These are phyloP conservation scores for Lasioglossum lativentre DNA, from an alignment of 2,888 invertebrate species.

Conservation along the genomic window DNA sequence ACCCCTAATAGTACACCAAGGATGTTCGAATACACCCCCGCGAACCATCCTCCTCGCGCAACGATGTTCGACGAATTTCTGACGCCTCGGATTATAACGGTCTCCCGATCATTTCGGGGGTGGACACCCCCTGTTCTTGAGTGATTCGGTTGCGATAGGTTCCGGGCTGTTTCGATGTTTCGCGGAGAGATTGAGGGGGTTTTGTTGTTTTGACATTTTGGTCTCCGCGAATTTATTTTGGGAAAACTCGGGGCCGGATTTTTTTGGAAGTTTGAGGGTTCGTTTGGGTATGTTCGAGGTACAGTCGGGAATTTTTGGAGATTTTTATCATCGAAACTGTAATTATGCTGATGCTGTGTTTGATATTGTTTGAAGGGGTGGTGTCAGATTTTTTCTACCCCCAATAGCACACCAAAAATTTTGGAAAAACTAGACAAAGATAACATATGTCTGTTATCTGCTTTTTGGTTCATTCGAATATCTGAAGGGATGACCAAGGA, in stretches of 20 bases:
- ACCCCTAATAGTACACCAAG: background rate
- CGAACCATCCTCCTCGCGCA: background rate
- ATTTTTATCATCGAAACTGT: background rate
- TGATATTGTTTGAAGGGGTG: too few species aligned
- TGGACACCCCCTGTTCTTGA: background rate
- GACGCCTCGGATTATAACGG: slow-evolving; percentile 42
- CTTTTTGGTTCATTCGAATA: background rate
- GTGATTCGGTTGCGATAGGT: background rate
- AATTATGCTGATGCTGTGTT: background rate
- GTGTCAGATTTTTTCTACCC: background rate
- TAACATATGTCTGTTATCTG: background rate
- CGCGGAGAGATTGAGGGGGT: too few species aligned
- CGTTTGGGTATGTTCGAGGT: background rate
- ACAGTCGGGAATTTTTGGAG: background rate
- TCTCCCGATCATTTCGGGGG: background rate
- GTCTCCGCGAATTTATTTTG: background rate
- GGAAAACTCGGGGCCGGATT: background rate
- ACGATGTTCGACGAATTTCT: slow-evolving; percentile 37
- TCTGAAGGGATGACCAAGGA: background rate
- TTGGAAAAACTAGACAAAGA: background rate
- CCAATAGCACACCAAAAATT: background rate
- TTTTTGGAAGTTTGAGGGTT: background rate
- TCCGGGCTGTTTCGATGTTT: background rate
- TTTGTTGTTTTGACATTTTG: background rate
- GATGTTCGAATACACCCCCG: slow-evolving; percentile 27